Conservation (phyloP, 2,797 vertebrate genomes). For the Alca torda region DNA sequence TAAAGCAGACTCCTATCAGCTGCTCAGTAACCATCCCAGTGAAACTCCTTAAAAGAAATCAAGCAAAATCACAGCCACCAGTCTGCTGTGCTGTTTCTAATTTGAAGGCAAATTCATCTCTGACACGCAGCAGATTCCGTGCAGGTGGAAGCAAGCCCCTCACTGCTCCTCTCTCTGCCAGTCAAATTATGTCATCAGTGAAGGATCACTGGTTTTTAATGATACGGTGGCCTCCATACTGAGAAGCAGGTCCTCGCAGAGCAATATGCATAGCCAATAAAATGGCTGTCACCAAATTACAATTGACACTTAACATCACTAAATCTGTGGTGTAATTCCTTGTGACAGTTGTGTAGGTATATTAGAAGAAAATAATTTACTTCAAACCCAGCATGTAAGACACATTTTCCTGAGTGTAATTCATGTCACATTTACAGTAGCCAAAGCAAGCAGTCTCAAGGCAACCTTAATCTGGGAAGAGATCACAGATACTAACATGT, state of each 20-base stretch:
- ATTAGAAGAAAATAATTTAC: slow-evolving; percentile 92
- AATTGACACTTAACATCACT: slow-evolving; percentile 88
- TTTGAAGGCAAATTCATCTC: slow-evolving; percentile 92
- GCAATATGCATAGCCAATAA: slow-evolving; percentile 89
- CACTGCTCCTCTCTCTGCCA: slow-evolving; percentile 83
- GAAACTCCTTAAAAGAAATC: slow-evolving; percentile 83
- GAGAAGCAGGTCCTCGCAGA: slow-evolving; percentile 80
- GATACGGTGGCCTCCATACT: slow-evolving; percentile 84
- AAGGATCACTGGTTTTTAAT: slow-evolving; percentile 92
- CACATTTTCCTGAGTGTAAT: slow-evolving; percentile 77
- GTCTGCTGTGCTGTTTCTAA: slow-evolving; percentile 92
- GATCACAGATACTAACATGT: slow-evolving; percentile 75
- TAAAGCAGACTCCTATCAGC: slow-evolving; percentile 75
- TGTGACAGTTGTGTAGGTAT: slow-evolving; percentile 93
- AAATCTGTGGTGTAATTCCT: slow-evolving; percentile 88
- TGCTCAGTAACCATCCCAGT: slow-evolving; percentile 74
- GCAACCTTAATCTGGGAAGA: slow-evolving; percentile 77
- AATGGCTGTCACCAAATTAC: slow-evolving; percentile 94
- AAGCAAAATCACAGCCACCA: slow-evolving; percentile 90
- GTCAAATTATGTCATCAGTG: slow-evolving; percentile 92
- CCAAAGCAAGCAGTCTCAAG: slow-evolving; percentile 77
- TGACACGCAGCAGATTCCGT: slow-evolving; percentile 84
- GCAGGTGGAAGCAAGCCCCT: slow-evolving; percentile 80
- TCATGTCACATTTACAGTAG: slow-evolving; percentile 82
- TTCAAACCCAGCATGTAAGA: slow-evolving; percentile 79